Base-by-base conservation (phyloP, 2,797 vertebrate species). In the Ceyx erithaca region DNA sequence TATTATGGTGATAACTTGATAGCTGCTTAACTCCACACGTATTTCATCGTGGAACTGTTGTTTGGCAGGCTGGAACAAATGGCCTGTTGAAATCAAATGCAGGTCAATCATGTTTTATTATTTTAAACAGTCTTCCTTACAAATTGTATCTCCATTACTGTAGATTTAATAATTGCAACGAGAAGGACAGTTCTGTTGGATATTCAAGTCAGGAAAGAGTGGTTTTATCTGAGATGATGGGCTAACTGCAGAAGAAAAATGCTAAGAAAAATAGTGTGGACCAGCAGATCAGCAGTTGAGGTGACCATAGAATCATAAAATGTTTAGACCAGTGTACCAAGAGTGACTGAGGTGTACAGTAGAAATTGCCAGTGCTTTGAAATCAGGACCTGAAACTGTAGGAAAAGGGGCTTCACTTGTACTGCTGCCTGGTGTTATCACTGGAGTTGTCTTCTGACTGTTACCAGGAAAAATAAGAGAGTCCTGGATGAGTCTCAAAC, bases 11-110 rank as follows among this genome's bases (percentile, higher is more conserved):
- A 40, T 83, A 85, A 87, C 84, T 35, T 79, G 73, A 43, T 75
- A 89, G 69, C 31, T 72, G 23, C 72, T 87, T 75, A 85, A 71
- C 40, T 55, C 77, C 41, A 9, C 48, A 51, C 33, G 4, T 92
- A 33, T 91, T 78, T 92, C 88, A 89, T 89, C 63, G 23, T 3
- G 30, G 93, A 94, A 22, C 40, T 14, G 6, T 70, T 51, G 81
- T 79, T 93, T 94, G 88, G 59, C 72, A 69, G 66, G 58, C 90
- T 94, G 87, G 80, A 90, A 78, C 59, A 75, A 96, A 90, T 87
- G 91, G 41, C 43, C 81, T 18, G 4, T 30, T 95, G 72, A 48
- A 94, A 80, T 73, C 73, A 72, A 77, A 45, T 25, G 22, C 59
- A 68, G 64, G 58, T 85, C 77, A 70, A 48, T 92, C 57, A 72